phyloP scores from a whole-genome alignment of 2,113 vertebrate species.

The Oplegnathus fasciatus region DNA sequence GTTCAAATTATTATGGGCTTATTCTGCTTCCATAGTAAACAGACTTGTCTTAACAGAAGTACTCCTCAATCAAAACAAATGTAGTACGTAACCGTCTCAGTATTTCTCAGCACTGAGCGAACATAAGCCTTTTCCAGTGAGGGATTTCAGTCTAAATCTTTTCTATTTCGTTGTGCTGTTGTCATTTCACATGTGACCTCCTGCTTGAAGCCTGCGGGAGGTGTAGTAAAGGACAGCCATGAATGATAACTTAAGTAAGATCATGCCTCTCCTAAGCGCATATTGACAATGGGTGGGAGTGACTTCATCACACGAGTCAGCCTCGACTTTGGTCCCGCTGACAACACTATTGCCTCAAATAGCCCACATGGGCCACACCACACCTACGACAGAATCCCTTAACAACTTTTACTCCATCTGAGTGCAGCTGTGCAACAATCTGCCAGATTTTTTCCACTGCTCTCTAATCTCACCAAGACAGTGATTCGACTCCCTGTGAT shows the following conservation, averaged over 20 bases:
- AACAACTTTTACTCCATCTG: constrained; percentile 39
- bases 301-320: constrained; percentile 48
- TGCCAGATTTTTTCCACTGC: constrained; percentile 62
- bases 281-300: constrained; percentile 39
- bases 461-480: constrained; percentile 66
- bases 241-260: constrained; percentile 30
- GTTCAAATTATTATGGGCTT: background rate
- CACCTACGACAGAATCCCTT: constrained; percentile 52
- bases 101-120: background rate
- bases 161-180: constrained; percentile 18
- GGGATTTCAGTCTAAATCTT: constrained; percentile 35
- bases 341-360: constrained; percentile 65
- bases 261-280: constrained; percentile 22
- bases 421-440: constrained; percentile 56
- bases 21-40: background rate
- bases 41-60: background rate
- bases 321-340: constrained; percentile 64
- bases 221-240: constrained; percentile 11
- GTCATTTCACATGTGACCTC: constrained; percentile 15
- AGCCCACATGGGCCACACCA: constrained; percentile 35
- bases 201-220: constrained; percentile 3
- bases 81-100: background rate
- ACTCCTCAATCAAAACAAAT: constrained; percentile 14
- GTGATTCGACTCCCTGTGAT: constrained; percentile 37
- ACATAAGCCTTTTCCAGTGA: background rate